phyloP scores from a whole-genome alignment of 1,140 invertebrate species.

The Ericerus pela region DNA sequence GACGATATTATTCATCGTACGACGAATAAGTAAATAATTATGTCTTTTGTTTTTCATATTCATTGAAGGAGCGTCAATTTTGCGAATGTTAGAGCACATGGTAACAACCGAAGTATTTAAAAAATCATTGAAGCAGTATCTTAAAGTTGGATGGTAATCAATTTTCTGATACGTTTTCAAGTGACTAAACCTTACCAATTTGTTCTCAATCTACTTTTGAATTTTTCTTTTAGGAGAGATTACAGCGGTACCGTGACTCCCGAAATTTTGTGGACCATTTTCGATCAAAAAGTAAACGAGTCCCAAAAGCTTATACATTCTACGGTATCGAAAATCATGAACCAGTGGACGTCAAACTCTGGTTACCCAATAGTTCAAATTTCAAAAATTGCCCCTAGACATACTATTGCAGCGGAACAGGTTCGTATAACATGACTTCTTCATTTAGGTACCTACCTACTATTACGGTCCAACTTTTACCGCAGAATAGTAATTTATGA shows the following conservation, averaged over 20 bases:
- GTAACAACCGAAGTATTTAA: too few relatives aligned
- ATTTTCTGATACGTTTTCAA: too few relatives aligned
- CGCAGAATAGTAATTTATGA: neutral
- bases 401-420: neutral
- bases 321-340: slow-evolving; percentile 37
- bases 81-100: too few relatives aligned
- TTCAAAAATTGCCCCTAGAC: slow-evolving; percentile 27
- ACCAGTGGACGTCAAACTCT: slow-evolving; percentile 54
- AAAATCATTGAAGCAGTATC: too few relatives aligned
- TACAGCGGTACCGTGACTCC: neutral
- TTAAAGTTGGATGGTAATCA: too few relatives aligned
- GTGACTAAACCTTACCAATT: too few relatives aligned
- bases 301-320: neutral
- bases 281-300: slow-evolving; percentile 8
- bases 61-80: too few relatives aligned
- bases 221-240: neutral
- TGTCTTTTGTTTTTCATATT: too few relatives aligned
- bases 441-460: neutral
- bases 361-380: slow-evolving; percentile 57
- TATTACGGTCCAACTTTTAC: neutral
- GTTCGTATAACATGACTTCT: neutral
- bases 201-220: too few relatives aligned
- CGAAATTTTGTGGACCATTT: slow-evolving; percentile 11
- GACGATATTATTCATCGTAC: too few relatives aligned
- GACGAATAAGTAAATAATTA: too few relatives aligned